Conservation (phyloP, 2,797 vertebrate species). For the Momotus momota region DNA sequence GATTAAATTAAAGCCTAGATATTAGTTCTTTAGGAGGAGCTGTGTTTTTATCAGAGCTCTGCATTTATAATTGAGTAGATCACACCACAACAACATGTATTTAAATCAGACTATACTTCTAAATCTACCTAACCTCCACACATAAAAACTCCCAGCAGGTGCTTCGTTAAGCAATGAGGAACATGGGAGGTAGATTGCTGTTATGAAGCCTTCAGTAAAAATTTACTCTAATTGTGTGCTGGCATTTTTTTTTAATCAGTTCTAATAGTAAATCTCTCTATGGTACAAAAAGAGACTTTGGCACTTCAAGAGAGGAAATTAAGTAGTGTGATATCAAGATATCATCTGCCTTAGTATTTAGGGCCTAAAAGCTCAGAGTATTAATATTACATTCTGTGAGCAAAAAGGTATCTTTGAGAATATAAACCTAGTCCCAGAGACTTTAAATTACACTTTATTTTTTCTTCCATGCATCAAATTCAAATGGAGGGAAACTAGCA, state of each 20-base stretch:
- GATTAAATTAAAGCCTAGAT: slow-evolving; percentile 37
- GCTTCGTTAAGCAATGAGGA: slow-evolving; percentile 62
- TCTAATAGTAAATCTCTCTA: not conserved
- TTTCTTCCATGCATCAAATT: not conserved
- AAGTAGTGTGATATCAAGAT: slow-evolving; percentile 1
- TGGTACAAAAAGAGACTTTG: not conserved
- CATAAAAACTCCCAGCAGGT: slow-evolving; percentile 58
- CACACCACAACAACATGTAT: slow-evolving; percentile 25
- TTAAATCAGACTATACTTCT: slow-evolving; percentile 55
- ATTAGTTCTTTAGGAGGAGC: slow-evolving; percentile 30
- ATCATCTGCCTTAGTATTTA: not conserved
- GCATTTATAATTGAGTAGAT: slow-evolving; percentile 42
- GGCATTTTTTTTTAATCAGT: not conserved
- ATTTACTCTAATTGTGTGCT: slow-evolving; percentile 1
- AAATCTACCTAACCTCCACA: slow-evolving; percentile 40
- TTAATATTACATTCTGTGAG: slow-evolving; percentile 33
- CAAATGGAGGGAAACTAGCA: not conserved
- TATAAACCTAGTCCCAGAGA: not conserved
- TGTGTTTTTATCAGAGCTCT: slow-evolving; percentile 20
- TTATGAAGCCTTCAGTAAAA: not conserved
- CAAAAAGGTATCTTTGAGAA: not conserved
- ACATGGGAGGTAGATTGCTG: slow-evolving; percentile 39
- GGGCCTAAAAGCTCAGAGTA: not conserved
- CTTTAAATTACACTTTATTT: not conserved
- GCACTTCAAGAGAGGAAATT: not conserved